phyloP scores from a whole-genome alignment of 2,797 vertebrate genomes.

The Manis pentadactyla region DNA sequence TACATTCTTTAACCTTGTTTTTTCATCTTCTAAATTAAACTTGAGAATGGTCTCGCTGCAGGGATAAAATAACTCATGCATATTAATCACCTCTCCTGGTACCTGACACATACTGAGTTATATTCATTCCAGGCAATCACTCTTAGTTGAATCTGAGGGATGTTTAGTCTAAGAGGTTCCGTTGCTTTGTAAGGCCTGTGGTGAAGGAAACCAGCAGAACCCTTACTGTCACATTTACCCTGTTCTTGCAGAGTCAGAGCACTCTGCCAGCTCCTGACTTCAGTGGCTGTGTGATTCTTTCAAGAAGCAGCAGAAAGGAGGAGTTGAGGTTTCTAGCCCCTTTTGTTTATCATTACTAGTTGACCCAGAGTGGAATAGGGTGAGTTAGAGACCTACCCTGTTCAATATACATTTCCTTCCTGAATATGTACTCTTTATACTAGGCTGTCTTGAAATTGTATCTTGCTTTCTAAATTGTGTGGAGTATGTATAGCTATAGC shows the following conservation, averaged over 20 bases:
- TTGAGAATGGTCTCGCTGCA: not conserved
- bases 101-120: not conserved
- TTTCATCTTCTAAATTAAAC: constrained; percentile 60
- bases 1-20: not conserved
- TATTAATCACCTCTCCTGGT: not conserved
- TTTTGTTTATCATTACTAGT: constrained; percentile 3
- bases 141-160: constrained; percentile 19
- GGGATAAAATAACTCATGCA: constrained; percentile 21
- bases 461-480: constrained; percentile 18
- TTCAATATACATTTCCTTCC: not conserved
- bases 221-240: not conserved
- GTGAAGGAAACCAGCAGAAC: not conserved
- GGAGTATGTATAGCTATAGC: not conserved
- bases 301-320: not conserved
- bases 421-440: not conserved
- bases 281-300: not conserved
- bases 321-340: not conserved
- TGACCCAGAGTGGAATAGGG: not conserved
- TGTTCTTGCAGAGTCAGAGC: not conserved
- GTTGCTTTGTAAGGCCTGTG: not conserved
- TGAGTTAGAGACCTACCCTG: not conserved
- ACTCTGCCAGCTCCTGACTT: not conserved
- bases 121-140: not conserved
- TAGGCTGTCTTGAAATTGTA: not conserved
- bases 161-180: not conserved